A percentile compares a stretch with the other conserved stretches of the same genome.
Conservation (phyloP, 2,113 vertebrate genomes). For the Aptenodytes forsteri region DNA sequence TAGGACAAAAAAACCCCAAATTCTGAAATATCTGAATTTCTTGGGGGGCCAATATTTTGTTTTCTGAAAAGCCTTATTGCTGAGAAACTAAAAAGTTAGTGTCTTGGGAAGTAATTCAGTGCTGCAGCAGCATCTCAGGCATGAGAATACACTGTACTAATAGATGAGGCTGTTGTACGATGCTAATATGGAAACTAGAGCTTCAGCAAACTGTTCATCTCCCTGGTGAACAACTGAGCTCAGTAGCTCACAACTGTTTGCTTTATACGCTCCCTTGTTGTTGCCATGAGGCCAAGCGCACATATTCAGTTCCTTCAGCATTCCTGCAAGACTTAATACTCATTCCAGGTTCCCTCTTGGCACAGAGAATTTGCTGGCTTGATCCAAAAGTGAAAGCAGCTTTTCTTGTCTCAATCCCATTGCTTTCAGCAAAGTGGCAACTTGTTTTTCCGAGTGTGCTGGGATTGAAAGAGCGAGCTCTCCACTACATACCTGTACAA, state of each 20-base stretch:
- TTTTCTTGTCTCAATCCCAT: constrained; percentile 28
- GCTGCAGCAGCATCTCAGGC: not conserved
- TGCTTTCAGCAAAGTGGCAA: constrained; percentile 28
- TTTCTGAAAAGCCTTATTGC: not conserved
- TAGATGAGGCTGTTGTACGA: not conserved
- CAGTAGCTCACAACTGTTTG: constrained; percentile 55
- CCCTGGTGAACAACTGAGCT: constrained; percentile 45
- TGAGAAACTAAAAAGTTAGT: constrained; percentile 21
- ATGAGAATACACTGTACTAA: not conserved
- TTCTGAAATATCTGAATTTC: not conserved
- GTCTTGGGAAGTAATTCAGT: constrained; percentile 17
- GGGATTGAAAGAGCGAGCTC: not conserved
- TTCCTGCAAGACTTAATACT: constrained; percentile 49
- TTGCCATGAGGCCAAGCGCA: constrained; percentile 52
- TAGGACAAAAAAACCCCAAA: not conserved
- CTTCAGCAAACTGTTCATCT: constrained; percentile 28
- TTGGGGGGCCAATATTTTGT: constrained; percentile 14
- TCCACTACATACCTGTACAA: not conserved
- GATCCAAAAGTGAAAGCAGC: constrained; percentile 39
- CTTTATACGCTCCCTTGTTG: not conserved
- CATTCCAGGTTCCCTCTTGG: constrained; percentile 53
- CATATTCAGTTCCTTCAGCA: not conserved
- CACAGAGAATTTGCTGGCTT: constrained; percentile 40
- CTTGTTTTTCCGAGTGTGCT: fast-evolving
- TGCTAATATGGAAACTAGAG: constrained; percentile 24